These are phyloP conservation scores for Acrocephalus scirpaceus DNA, from an alignment of 2,797 vertebrate genomes.

Conservation along the genomic window DNA sequence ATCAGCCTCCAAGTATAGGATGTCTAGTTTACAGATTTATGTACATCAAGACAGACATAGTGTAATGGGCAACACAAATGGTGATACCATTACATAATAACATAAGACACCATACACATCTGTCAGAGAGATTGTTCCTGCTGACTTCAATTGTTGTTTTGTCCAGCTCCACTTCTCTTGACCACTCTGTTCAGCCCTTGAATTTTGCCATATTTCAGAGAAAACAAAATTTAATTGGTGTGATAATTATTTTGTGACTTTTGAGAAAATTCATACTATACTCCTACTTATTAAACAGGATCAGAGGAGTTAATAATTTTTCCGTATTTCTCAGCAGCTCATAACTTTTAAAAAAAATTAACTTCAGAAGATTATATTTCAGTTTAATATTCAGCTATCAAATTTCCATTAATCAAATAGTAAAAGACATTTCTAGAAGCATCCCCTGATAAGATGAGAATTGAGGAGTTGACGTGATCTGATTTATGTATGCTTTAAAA, in stretches of 20 bases:
- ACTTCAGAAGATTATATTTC: background rate
- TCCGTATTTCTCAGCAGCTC: background rate
- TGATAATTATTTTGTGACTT: background rate
- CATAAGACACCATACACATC: background rate
- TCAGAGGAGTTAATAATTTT: background rate
- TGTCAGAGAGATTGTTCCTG: background rate
- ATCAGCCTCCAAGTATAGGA: background rate
- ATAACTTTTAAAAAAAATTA: background rate
- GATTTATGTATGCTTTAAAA: background rate
- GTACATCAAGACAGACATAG: accelerated
- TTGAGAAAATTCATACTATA: background rate
- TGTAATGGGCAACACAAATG: background rate
- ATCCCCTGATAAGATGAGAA: background rate
- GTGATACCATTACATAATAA: background rate
- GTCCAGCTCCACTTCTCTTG: background rate
- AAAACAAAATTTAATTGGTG: background rate
- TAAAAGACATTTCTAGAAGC: background rate
- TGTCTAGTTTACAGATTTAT: background rate
- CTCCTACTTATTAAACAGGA: background rate
- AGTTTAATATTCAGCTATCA: background rate
- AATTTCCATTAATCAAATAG: background rate
- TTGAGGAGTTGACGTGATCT: background rate
- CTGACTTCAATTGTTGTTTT: background rate
- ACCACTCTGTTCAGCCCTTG: background rate
- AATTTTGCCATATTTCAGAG: background rate